Conservation (phyloP, 2,797 vertebrate species). For the Oreochromis mossambicus region DNA sequence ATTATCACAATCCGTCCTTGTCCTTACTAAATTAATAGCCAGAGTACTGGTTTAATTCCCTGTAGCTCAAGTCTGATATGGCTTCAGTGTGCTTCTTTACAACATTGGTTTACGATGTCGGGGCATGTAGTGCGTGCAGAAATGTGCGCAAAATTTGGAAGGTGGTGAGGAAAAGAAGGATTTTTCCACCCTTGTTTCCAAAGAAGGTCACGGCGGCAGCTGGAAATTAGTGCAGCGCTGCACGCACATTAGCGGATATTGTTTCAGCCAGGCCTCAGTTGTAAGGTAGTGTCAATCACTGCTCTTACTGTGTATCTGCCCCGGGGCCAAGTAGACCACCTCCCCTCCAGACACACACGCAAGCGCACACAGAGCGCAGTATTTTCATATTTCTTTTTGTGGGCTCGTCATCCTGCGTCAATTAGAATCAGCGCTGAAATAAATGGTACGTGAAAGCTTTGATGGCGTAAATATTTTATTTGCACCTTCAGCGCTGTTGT, state of each 20-base stretch:
- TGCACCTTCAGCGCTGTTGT: neutral
- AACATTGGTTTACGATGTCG: neutral
- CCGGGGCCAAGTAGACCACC: slow-evolving; percentile 1
- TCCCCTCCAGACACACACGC: neutral
- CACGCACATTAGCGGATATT: neutral
- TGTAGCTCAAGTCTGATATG: neutral
- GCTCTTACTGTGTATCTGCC: slow-evolving; percentile 13
- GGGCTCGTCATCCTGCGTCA: neutral
- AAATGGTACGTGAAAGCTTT: neutral
- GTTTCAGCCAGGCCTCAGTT: slow-evolving; percentile 24
- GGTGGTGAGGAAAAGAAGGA: neutral
- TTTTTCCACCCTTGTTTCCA: neutral
- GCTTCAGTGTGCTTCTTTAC: neutral
- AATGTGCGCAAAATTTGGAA: neutral
- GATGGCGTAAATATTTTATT: slow-evolving; percentile 12
- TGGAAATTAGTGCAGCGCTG: slow-evolving; percentile 25
- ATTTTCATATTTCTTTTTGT: neutral
- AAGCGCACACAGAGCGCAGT: neutral
- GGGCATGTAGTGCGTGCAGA: neutral
- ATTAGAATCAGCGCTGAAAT: slow-evolving; percentile 3
- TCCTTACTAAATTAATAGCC: neutral
- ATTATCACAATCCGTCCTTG: neutral
- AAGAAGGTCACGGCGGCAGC: neutral
- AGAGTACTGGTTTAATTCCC: neutral
- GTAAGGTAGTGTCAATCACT: slow-evolving; percentile 44